Base-by-base conservation (phyloP, 2,113 vertebrate genomes). In the Oceanites oceanicus region DNA sequence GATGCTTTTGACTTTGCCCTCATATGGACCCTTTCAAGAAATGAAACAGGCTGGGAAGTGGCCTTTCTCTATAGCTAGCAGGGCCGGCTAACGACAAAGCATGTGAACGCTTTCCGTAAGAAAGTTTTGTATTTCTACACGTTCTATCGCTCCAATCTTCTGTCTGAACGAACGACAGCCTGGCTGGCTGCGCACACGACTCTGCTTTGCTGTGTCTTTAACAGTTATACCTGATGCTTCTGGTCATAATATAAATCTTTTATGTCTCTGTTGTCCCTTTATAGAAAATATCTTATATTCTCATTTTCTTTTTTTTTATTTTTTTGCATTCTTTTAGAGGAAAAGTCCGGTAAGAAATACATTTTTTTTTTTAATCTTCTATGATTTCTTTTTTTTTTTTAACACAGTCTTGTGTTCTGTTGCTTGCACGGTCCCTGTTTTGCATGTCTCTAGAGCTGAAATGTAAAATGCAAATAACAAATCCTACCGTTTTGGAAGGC, bases 271-370 rank as follows among this genome's bases (percentile, higher is more conserved):
- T 53, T 49, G 25, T 50, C 73, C 62, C 70, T 83, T 76, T 11
- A 7, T 38, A 71, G 94, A 75, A 88, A 90, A 18, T 14, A 40
- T 55, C 73, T 97, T 61, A 75, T 29, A 26, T 92, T 96, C 65
- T 97, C 66, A 78, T 74, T 92, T 58, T 97, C n/a, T 96, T 18
- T 82, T 81, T 96, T 45, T 30, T 34, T 22, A 83, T 78, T 97
- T 93, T 93, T 92, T 76, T 96, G 96, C 98, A 7, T 83, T 85
- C 97, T 97, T 94, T 92, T 98, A 99, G 99, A 99, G 98, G 98
- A 99, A 98, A 98, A 99, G 99, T 98, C 99, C 99, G 99, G 99
- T 99, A 99, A 99, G 99, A 97, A 94, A 95, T 20, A 4, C 56
- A 16, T 5, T 53, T 32, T 53, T 45, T 45, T 58, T 22, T 49